A percentile compares a stretch with the other conserved stretches of the same genome.
These are phyloP conservation scores for Vanessa atalanta DNA, from an alignment of 1,140 invertebrate species.

Conservation along the genomic window DNA sequence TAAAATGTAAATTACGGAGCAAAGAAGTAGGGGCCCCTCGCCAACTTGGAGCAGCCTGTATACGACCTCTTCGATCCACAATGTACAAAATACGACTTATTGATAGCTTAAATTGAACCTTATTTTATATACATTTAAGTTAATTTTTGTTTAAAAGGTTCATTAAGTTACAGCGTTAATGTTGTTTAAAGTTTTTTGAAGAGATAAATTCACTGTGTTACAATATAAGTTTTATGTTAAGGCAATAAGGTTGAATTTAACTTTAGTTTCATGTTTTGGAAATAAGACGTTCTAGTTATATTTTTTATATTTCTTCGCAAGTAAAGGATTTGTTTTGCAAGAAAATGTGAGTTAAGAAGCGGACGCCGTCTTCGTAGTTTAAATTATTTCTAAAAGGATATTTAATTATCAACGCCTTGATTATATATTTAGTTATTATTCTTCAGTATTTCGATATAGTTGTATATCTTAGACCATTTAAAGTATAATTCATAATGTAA, in stretches of 20 bases:
- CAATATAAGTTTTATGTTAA: constrained; percentile 28
- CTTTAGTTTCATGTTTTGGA: constrained; percentile 2
- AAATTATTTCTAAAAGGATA: constrained; percentile 41
- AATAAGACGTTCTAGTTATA: constrained; percentile 50
- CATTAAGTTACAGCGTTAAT: constrained; percentile 5
- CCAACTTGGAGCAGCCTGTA: constrained; percentile 67
- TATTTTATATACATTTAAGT: neutral
- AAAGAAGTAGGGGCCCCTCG: constrained; percentile 73
- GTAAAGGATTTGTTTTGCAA: constrained; percentile 62
- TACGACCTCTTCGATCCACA: constrained; percentile 32
- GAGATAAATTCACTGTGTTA: neutral
- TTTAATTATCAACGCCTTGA: constrained; percentile 28
- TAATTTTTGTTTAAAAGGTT: neutral
- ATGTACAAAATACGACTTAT: neutral
- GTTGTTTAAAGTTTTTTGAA: neutral
- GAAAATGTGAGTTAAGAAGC: constrained; percentile 55
- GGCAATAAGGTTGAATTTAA: constrained; percentile 38
- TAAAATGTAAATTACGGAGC: constrained; percentile 80
- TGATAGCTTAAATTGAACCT: neutral
- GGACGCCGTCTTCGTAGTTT: constrained; percentile 45
- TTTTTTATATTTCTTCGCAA: constrained; percentile 72
- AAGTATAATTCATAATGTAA: no score
- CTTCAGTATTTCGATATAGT: neutral
- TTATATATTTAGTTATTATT: constrained; percentile 4
- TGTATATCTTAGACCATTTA: neutral